Evolutionary conservation across 2,797 vertebrate genomes (phyloP).

Genomic region (Remorina albescens): DNA sequence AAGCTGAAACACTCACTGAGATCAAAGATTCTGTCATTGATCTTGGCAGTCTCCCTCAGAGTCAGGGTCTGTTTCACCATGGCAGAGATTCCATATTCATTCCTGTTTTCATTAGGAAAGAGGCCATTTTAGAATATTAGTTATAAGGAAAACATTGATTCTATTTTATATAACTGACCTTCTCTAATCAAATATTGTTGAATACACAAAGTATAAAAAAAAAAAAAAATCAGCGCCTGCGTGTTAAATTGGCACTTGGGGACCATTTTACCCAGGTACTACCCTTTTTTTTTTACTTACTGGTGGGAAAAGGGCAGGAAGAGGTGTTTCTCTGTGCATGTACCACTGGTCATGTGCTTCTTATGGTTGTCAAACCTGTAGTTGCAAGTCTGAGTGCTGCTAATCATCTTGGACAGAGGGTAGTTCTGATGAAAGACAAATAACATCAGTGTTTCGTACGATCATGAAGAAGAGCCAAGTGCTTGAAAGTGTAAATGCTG

Average conservation of each 20-base stretch:
- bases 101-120: slow-evolving; percentile 74
- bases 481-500: too few species aligned
- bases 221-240: too few species aligned
- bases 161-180: background rate
- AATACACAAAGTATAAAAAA: background rate
- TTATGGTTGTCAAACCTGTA: slow-evolving; percentile 90
- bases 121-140: background rate
- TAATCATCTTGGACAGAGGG: slow-evolving; percentile 88
- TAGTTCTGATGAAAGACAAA: slow-evolving; percentile 75
- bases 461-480: background rate
- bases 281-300: slow-evolving; percentile 78
- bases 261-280: background rate
- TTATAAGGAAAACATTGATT: background rate
- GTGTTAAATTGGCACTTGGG: background rate
- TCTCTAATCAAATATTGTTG: background rate
- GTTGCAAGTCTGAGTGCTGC: slow-evolving; percentile 90
- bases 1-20: slow-evolving; percentile 78
- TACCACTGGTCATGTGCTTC: slow-evolving; percentile 88
- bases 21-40: slow-evolving; percentile 90
- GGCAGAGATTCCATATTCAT: slow-evolving; percentile 86
- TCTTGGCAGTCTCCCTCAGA: slow-evolving; percentile 86
- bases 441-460: background rate
- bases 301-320: slow-evolving; percentile 89
- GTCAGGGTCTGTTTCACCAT: slow-evolving; percentile 90
- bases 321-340: slow-evolving; percentile 92